Conservation (phyloP, 2,888 invertebrate species). For the Coleophora deauratella region DNA sequence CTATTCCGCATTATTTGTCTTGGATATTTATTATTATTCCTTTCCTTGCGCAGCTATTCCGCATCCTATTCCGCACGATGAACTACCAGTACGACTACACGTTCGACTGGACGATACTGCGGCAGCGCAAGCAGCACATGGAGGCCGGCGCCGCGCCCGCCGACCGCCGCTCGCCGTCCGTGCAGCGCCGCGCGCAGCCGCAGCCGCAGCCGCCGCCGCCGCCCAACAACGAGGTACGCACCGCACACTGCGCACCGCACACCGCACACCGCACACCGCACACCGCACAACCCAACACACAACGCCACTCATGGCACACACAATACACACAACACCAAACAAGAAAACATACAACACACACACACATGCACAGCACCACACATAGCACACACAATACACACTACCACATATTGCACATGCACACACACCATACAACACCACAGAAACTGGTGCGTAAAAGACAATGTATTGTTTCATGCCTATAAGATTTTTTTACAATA, state of each 20-base stretch:
- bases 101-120: slow-evolving; percentile 99
- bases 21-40: no score
- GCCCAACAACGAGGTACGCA: slow-evolving; percentile 53
- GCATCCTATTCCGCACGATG: slow-evolving; percentile 98
- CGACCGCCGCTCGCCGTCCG: slow-evolving; percentile 61
- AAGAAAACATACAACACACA: background rate
- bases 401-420: no score
- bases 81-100: slow-evolving; percentile 99
- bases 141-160: slow-evolving; percentile 44
- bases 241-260: background rate
- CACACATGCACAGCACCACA: background rate
- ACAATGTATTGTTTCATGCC: no score
- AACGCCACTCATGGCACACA: background rate
- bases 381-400: background rate
- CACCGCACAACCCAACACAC: background rate
- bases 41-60: slow-evolving; percentile 78
- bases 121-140: slow-evolving; percentile 84
- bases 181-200: slow-evolving; percentile 57
- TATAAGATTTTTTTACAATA: no score
- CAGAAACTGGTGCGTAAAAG: no score
- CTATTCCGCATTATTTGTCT: no score
- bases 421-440: no score
- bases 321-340: background rate
- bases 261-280: no score
- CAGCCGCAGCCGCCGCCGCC: slow-evolving; percentile 52